Percentiles rank a stretch among this genome's conserved stretches.
Evolutionary conservation across 1,140 invertebrate species (phyloP).

Genomic region (Lepeophtheirus salmonis): DNA sequence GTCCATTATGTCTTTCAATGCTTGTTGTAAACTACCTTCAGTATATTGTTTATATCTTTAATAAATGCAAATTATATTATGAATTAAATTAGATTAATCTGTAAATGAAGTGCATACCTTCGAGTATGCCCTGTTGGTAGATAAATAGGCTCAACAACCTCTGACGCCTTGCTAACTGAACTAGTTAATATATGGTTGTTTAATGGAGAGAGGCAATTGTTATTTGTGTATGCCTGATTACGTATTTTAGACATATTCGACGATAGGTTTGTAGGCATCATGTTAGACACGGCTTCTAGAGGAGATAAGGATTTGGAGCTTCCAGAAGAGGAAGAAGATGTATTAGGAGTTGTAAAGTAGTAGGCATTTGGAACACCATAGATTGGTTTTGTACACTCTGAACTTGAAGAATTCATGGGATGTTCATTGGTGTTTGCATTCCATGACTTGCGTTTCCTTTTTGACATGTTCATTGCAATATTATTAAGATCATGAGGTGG

Average conservation of each 20-base stretch:
- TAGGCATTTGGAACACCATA: conserved; percentile 11
- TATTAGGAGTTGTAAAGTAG: background rate
- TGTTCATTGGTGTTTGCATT: background rate
- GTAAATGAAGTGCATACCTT: too few species aligned
- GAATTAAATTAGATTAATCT: too few species aligned
- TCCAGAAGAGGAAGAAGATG: too few species aligned
- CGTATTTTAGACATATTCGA: too few species aligned
- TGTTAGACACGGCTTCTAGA: background rate
- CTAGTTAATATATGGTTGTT: background rate
- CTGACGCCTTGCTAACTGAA: too few species aligned
- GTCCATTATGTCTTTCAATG: conserved; percentile 15
- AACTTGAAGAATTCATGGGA: background rate
- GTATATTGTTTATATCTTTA: conserved; percentile 19
- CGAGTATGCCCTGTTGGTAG: too few species aligned
- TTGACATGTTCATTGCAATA: too few species aligned
- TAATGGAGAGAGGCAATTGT: background rate
- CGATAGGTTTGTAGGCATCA: background rate
- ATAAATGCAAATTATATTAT: background rate
- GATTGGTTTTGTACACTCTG: background rate
- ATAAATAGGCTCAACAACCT: too few species aligned
- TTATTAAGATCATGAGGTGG: too few species aligned
- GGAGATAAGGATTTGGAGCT: background rate
- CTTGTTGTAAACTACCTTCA: conserved; percentile 13
- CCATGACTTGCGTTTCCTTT: too few species aligned
- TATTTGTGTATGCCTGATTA: too few species aligned